Conservation (phyloP, 2,797 vertebrate genomes). For the Pteronotus mesoamericanus region DNA sequence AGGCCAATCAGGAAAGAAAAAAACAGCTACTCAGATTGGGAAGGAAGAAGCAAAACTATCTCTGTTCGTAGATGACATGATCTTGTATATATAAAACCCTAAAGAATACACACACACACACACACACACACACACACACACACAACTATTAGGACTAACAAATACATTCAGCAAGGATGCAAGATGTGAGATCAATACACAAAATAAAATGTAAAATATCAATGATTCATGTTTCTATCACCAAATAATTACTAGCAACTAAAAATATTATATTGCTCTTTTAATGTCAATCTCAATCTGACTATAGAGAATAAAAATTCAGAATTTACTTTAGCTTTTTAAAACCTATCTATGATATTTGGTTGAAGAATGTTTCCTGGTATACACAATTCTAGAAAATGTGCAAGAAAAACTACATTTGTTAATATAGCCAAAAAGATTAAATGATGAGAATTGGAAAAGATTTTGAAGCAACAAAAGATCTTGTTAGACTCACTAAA, state of each 20-base stretch:
- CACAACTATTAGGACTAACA: not conserved
- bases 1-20: not conserved
- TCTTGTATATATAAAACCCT: not conserved
- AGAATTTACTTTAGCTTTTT: slow-evolving; percentile 60
- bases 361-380: slow-evolving; percentile 26
- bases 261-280: slow-evolving; percentile 61
- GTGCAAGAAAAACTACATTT: slow-evolving; percentile 57
- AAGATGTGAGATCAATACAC: not conserved
- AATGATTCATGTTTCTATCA: slow-evolving; percentile 70
- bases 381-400: slow-evolving; percentile 65
- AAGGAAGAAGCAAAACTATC: not conserved
- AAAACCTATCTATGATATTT: slow-evolving; percentile 24
- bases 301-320: slow-evolving; percentile 59
- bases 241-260: slow-evolving; percentile 76
- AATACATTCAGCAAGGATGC: not conserved
- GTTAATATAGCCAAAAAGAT: slow-evolving; percentile 73
- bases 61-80: not conserved
- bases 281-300: slow-evolving; percentile 64
- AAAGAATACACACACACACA: not conserved
- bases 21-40: not conserved
- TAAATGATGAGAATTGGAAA: slow-evolving; percentile 72
- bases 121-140: not conserved
- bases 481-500: slow-evolving; percentile 74
- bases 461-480: slow-evolving; percentile 73
- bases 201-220: slow-evolving; percentile 63